A percentile compares a stretch with the other conserved stretches of the same genome.
phyloP scores from a whole-genome alignment of 92 coral and sea anemone genomes.

The Epizoanthus illoricatus region DNA sequence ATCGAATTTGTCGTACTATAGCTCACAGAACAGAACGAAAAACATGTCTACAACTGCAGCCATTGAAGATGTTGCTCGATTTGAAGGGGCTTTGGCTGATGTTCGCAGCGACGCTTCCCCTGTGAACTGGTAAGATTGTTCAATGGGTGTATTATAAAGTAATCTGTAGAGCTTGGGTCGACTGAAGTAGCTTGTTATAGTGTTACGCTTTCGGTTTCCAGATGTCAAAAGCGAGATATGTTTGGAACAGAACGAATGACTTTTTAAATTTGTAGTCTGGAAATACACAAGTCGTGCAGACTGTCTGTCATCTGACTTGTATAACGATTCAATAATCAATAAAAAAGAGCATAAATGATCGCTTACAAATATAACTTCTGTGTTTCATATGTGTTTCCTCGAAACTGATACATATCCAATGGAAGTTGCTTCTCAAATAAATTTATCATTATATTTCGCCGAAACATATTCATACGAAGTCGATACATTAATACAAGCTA shows the following conservation, averaged over 20 bases:
- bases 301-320: background rate
- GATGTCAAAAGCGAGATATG: background rate
- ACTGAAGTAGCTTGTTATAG: background rate
- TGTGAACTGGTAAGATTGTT: slow-evolving; percentile 66
- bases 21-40: background rate
- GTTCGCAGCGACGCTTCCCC: slow-evolving; percentile 64
- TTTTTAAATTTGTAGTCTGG: background rate
- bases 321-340: background rate
- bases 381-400: background rate
- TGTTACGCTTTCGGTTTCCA: background rate
- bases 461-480: background rate
- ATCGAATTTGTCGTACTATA: background rate
- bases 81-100: slow-evolving; percentile 59
- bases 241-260: background rate
- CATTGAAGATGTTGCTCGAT: slow-evolving; percentile 48
- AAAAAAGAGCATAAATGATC: background rate
- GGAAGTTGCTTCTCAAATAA: background rate
- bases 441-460: background rate
- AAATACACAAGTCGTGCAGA: no score
- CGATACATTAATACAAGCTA: background rate
- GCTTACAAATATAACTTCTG: background rate
- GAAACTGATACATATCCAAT: background rate
- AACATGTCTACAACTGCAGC: slow-evolving; percentile 78
- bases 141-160: background rate
- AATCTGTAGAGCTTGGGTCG: background rate